phyloP scores from a whole-genome alignment of 2,888 invertebrate species.

The Stramonita haemastoma region DNA sequence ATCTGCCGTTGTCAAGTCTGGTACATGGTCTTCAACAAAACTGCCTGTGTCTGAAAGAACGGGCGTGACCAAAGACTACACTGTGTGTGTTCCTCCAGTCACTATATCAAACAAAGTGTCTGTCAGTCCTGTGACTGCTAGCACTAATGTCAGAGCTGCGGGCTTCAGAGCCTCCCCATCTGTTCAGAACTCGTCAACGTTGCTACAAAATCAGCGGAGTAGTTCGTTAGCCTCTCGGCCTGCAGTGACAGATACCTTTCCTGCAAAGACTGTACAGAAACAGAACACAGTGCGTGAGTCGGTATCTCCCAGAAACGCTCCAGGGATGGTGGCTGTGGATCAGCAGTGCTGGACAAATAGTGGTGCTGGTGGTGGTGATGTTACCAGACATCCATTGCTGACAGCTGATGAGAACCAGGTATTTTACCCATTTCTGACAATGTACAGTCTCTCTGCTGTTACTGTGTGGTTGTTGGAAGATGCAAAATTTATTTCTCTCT shows the following conservation, averaged over 20 bases:
- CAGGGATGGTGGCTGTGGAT: neutral
- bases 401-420: conserved; percentile 26
- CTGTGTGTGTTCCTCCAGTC: neutral
- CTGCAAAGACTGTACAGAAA: neutral
- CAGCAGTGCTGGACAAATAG: neutral
- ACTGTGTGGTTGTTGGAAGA: too few relatives aligned
- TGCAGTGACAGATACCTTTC: neutral
- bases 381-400: conserved; percentile 28
- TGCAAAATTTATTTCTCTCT: too few relatives aligned
- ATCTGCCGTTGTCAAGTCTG: too few relatives aligned
- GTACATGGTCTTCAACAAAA: neutral
- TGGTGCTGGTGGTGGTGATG: neutral
- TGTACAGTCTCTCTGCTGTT: too few relatives aligned
- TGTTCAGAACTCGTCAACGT: neutral
- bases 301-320: neutral
- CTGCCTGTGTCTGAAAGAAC: neutral
- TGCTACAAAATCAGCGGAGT: neutral
- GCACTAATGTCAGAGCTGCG: neutral
- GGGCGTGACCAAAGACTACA: neutral
- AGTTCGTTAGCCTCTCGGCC: neutral
- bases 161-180: neutral
- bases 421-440: neutral
- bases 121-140: neutral
- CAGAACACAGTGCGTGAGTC: neutral
- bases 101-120: neutral